Evolutionary conservation across 1,140 invertebrate species (phyloP).

Genomic region (Leptonema lineaticorne): DNA sequence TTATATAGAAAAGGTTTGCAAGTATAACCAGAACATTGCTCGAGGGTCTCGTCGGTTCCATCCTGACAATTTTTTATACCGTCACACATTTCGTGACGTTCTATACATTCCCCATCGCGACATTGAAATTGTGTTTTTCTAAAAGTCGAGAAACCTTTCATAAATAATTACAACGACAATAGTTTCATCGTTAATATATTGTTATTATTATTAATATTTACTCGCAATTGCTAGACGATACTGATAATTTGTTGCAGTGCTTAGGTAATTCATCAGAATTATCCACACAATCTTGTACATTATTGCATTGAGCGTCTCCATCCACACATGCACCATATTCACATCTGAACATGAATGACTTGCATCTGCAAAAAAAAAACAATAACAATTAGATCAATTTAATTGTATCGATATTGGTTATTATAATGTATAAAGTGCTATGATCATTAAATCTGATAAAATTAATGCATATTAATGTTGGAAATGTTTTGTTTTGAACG

Average conservation of each 20-base stretch:
- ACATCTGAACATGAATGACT: constrained; percentile 56
- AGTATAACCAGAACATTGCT: constrained; percentile 43
- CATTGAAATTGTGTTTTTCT: constrained; percentile 54
- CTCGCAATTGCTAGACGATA: not conserved
- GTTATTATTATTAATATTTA: not conserved
- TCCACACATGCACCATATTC: constrained; percentile 60
- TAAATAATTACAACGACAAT: not conserved
- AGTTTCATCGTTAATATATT: not conserved
- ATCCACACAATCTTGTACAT: constrained; percentile 63
- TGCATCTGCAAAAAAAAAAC: constrained; percentile 1
- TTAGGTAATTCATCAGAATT: constrained; percentile 64
- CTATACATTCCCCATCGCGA: constrained; percentile 60
- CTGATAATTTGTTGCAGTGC: constrained; percentile 7
- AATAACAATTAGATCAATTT: no score
- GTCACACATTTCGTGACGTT: constrained; percentile 61
- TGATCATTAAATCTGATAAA: no score
- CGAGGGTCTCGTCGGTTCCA: constrained; percentile 60
- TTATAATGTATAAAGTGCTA: no score
- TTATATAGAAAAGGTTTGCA: constrained; percentile 52
- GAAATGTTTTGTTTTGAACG: no score
- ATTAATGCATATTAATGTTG: no score
- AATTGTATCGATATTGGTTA: no score
- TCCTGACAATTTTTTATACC: constrained; percentile 68
- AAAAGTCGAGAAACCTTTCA: not conserved
- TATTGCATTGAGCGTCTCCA: constrained; percentile 57